Percentiles rank a stretch among this genome's conserved stretches.
These are phyloP conservation scores for Schizotus pectinicornis DNA, from an alignment of 2,888 invertebrate genomes.

Conservation along the genomic window DNA sequence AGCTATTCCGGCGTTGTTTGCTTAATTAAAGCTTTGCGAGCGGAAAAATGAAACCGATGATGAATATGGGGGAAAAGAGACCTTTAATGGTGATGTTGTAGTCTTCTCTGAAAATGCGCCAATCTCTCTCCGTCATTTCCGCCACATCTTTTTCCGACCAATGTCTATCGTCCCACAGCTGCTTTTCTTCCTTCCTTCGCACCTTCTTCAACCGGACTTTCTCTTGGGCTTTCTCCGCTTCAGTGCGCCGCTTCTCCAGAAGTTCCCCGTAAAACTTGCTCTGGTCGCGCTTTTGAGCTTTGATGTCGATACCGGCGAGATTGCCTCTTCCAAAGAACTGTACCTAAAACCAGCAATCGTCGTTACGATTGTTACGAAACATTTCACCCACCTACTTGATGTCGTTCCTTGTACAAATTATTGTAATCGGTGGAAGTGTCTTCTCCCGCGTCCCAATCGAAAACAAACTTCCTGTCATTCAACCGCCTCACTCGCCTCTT, in stretches of 20 bases:
- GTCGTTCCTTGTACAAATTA: slow-evolving; percentile 92
- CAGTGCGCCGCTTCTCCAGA: slow-evolving; percentile 92
- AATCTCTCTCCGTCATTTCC: slow-evolving; percentile 99
- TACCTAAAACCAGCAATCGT: too few relatives aligned
- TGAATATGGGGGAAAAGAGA: slow-evolving; percentile 22
- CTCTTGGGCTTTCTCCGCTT: slow-evolving; percentile 96
- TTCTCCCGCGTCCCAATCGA: slow-evolving; percentile 99
- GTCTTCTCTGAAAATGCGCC: slow-evolving; percentile 99
- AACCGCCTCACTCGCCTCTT: slow-evolving; percentile 89
- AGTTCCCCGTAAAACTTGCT: slow-evolving; percentile 97
- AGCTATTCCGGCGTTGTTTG: background rate
- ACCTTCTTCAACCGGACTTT: slow-evolving; percentile 91
- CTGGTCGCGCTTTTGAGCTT: slow-evolving; percentile 93
- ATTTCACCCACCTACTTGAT: slow-evolving; percentile 72
- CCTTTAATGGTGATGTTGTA: slow-evolving; percentile 98
- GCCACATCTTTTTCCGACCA: slow-evolving; percentile 94
- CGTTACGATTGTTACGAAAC: too few relatives aligned
- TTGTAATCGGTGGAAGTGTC: slow-evolving; percentile 99
- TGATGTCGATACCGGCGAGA: slow-evolving; percentile 97
- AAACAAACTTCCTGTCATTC: slow-evolving; percentile 99
- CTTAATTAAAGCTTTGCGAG: too few relatives aligned
- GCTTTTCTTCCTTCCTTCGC: slow-evolving; percentile 95
- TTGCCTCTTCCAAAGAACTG: slow-evolving; percentile 98
- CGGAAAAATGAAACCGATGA: too few relatives aligned
- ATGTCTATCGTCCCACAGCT: slow-evolving; percentile 98